Evolutionary conservation across 2,113 vertebrate genomes (phyloP).

Genomic region (Lepidiolamprologus cunningtoni): DNA sequence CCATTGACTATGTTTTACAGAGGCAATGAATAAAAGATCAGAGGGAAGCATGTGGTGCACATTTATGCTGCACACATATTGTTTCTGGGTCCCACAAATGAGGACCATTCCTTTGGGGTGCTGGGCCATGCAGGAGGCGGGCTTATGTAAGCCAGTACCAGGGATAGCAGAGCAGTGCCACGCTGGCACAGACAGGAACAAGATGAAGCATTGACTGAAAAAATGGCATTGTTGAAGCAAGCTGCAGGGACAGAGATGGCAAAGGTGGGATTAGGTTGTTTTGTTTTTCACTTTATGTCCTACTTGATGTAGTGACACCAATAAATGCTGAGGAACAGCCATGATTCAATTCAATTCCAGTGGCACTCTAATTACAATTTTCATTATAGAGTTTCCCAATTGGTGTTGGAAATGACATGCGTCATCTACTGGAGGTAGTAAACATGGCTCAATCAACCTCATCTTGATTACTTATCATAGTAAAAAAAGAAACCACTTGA

Average conservation of each 20-base stretch:
- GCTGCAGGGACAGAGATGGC: background rate
- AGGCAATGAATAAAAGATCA: constrained; percentile 44
- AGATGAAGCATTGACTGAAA: background rate
- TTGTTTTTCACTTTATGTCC: background rate
- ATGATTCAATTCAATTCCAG: background rate
- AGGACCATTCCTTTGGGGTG: constrained; percentile 41
- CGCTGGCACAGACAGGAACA: constrained; percentile 20
- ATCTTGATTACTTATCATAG: background rate
- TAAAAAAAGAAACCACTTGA: background rate
- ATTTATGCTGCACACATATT: constrained; percentile 3
- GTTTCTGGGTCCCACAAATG: constrained; percentile 41
- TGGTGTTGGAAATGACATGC: background rate
- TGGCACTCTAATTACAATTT: background rate
- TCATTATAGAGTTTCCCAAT: background rate
- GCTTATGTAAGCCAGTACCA: background rate
- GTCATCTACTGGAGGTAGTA: background rate
- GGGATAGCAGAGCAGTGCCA: background rate
- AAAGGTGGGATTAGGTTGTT: background rate
- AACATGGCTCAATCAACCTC: background rate
- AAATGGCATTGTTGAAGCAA: background rate
- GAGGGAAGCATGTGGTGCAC: background rate
- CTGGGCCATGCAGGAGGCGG: background rate
- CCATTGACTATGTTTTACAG: background rate
- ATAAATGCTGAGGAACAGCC: background rate
- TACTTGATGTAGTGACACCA: background rate